Evolutionary conservation across 2,888 invertebrate species (phyloP).

Genomic region (Corbicula japonica): DNA sequence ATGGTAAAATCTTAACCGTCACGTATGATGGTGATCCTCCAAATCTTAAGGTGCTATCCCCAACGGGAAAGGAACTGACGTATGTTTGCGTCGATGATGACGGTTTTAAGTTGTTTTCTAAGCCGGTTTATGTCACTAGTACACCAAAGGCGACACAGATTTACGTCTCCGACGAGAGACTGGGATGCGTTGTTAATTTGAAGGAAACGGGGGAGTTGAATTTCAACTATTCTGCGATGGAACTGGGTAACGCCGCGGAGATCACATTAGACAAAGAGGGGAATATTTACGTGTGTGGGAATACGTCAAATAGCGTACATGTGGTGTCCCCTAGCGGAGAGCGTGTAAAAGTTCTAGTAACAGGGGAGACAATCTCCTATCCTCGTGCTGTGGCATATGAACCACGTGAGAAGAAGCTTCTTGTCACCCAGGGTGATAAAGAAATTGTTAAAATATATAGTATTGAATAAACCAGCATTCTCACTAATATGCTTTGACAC

Average conservation of each 20-base stretch:
- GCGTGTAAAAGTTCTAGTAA: constrained; percentile 63
- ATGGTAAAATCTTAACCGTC: constrained; percentile 67
- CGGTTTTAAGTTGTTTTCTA: constrained; percentile 69
- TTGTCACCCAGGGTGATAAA: constrained; percentile 72
- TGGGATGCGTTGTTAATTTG: constrained; percentile 63
- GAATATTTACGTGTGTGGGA: constrained; percentile 69
- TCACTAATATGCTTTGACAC: too few relatives aligned
- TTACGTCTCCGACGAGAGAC: constrained; percentile 69
- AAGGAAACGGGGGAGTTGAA: constrained; percentile 66
- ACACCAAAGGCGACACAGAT: constrained; percentile 59
- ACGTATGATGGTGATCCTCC: constrained; percentile 73
- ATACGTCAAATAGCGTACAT: constrained; percentile 68
- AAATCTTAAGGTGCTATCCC: constrained; percentile 65
- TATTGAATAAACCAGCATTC: constrained; percentile 37
- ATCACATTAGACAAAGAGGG: constrained; percentile 64
- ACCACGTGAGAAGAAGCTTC: constrained; percentile 65
- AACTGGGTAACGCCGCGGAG: constrained; percentile 68
- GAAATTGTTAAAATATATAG: constrained; percentile 68
- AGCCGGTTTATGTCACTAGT: constrained; percentile 70
- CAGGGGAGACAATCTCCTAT: constrained; percentile 66
- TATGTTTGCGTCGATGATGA: constrained; percentile 70
- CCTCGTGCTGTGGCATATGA: constrained; percentile 71
- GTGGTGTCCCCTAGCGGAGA: constrained; percentile 66
- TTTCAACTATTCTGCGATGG: constrained; percentile 67
- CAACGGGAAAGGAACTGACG: constrained; percentile 65